Percentiles rank a stretch among this genome's conserved stretches.
Conservation (phyloP, 2,888 invertebrate species). For the Cantharis flavilabris region DNA sequence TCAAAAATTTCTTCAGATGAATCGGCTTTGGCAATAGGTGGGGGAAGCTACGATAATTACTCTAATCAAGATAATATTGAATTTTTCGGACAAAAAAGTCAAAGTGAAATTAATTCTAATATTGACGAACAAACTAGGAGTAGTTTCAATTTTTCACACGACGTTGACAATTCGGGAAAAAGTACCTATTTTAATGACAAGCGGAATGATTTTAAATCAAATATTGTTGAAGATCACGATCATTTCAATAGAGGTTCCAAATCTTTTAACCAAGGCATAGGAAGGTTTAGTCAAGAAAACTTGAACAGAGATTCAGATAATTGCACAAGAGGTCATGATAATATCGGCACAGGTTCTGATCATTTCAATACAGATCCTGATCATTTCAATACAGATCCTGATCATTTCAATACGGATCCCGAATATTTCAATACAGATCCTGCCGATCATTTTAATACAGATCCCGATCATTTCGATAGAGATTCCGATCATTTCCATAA, state of each 20-base stretch:
- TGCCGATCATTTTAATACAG: slow-evolving; percentile 21
- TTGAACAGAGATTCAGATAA: slow-evolving; percentile 11
- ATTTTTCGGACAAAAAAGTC: slow-evolving; percentile 7
- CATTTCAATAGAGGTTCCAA: slow-evolving; percentile 18
- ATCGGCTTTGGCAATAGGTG: background rate
- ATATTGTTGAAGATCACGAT: slow-evolving; percentile 16
- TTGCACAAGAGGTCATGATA: slow-evolving; percentile 10
- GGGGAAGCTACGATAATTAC: background rate
- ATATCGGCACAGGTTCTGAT: slow-evolving; percentile 1
- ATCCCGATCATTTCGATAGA: slow-evolving; percentile 18
- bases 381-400: slow-evolving; percentile 15
- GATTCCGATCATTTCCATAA: slow-evolving; percentile 1
- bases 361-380: slow-evolving; percentile 12
- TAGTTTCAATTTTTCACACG: slow-evolving; percentile 40
- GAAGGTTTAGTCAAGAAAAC: background rate
- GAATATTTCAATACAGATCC: slow-evolving; percentile 15
- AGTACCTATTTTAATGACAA: background rate
- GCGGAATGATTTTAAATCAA: background rate
- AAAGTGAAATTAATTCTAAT: slow-evolving; percentile 20
- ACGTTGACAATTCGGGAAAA: background rate
- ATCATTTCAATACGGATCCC: slow-evolving; percentile 13
- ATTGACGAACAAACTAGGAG: slow-evolving; percentile 50
- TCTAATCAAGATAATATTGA: slow-evolving; percentile 10
- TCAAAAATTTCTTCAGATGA: background rate
- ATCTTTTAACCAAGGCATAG: slow-evolving; percentile 5